Evolutionary conservation across 2,113 vertebrate genomes (phyloP).

Genomic region (Oceanites oceanicus): DNA sequence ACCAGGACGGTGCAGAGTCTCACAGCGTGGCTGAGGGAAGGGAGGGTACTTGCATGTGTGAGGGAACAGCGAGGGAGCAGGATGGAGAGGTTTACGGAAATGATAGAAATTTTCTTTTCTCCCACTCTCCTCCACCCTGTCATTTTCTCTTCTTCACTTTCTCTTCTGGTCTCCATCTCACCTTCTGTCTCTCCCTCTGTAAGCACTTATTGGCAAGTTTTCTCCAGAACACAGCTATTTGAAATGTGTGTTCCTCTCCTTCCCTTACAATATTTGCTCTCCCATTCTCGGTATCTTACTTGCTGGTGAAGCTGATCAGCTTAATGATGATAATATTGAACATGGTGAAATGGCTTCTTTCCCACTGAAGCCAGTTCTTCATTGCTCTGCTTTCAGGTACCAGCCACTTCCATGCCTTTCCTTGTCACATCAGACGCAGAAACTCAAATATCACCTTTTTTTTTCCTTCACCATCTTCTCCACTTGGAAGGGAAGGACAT

Average conservation of each 20-base stretch:
- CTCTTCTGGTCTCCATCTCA: not conserved
- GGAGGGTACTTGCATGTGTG: not conserved
- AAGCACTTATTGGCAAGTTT: not conserved
- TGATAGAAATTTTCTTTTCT: not conserved
- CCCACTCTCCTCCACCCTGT: not conserved
- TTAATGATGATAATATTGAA: constrained; percentile 16
- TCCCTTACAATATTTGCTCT: constrained; percentile 8
- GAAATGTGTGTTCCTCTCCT: not conserved
- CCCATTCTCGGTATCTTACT: not conserved
- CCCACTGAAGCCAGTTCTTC: not conserved
- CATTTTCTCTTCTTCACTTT: not conserved
- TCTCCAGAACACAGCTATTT: constrained; percentile 20
- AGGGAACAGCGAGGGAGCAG: not conserved
- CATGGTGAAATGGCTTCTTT: not conserved
- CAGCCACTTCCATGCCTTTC: not conserved
- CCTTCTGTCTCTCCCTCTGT: constrained; percentile 17
- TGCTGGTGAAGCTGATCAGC: constrained; percentile 3
- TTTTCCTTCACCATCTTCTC: not conserved
- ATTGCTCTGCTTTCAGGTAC: not conserved
- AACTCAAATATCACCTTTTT: not conserved
- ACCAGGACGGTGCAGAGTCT: not conserved
- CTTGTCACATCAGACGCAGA: not conserved
- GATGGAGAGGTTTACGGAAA: not conserved
- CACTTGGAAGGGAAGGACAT: not conserved
- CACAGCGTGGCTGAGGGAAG: not conserved